Evolutionary conservation across 2,888 invertebrate species (phyloP).

Genomic region (Diaphora mendica): DNA sequence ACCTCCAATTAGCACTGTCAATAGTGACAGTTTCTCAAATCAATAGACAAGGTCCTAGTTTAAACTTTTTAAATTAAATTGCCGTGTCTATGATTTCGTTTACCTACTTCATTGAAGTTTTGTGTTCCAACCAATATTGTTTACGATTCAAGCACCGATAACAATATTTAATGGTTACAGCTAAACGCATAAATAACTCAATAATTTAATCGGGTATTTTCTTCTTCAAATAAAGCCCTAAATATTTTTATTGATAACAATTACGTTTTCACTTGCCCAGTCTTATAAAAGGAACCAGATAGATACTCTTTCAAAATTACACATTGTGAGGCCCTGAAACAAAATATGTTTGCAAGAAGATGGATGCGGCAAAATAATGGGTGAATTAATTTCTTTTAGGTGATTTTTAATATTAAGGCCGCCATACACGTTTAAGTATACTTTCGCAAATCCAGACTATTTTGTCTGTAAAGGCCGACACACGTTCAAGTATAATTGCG

Average conservation of each 20-base stretch:
- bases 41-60: not conserved
- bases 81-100: not conserved
- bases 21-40: not conserved
- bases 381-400: no score
- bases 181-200: not conserved
- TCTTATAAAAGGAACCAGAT: no score
- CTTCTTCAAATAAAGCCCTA: not conserved
- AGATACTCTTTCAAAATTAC: no score
- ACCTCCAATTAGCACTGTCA: not conserved
- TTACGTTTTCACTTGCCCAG: not conserved
- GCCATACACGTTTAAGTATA: no score
- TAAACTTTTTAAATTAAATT: not conserved
- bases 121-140: conserved; percentile 23
- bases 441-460: no score
- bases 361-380: no score
- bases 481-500: no score
- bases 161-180: not conserved
- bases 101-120: conserved; percentile 28
- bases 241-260: no score
- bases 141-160: not conserved
- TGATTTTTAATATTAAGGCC: no score
- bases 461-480: no score
- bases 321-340: no score
- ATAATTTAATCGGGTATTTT: not conserved
- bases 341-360: no score